Evolutionary conservation across 2,113 vertebrate genomes (phyloP).

Genomic region (Lophura nycthemera): DNA sequence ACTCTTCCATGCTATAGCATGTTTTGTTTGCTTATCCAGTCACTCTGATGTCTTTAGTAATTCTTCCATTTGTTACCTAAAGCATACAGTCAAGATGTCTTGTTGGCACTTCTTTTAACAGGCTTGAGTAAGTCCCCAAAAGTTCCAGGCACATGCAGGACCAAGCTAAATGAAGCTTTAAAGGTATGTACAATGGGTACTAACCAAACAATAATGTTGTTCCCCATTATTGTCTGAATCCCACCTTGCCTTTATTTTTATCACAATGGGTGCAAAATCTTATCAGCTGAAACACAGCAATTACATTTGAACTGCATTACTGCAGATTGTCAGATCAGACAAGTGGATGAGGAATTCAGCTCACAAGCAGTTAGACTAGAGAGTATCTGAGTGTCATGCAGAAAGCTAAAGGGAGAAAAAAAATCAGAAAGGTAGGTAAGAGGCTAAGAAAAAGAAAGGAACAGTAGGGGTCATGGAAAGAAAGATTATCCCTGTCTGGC

Average conservation of each 20-base stretch:
- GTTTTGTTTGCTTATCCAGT: neutral
- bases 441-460: neutral
- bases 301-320: neutral
- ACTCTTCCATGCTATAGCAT: neutral
- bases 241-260: neutral
- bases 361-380: fast-evolving
- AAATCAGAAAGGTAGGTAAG: neutral
- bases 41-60: neutral
- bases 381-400: neutral
- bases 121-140: neutral
- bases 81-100: neutral
- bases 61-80: neutral
- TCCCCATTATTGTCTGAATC: neutral
- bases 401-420: neutral
- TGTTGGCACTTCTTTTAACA: neutral
- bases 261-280: neutral
- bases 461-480: neutral
- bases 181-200: neutral
- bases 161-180: neutral
- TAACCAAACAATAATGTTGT: neutral
- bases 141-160: neutral
- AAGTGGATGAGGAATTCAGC: neutral
- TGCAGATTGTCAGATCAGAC: neutral
- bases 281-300: neutral
- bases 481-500: neutral